Base-by-base conservation (phyloP, 2,113 vertebrate species). In the Rhabdomys dilectus region DNA sequence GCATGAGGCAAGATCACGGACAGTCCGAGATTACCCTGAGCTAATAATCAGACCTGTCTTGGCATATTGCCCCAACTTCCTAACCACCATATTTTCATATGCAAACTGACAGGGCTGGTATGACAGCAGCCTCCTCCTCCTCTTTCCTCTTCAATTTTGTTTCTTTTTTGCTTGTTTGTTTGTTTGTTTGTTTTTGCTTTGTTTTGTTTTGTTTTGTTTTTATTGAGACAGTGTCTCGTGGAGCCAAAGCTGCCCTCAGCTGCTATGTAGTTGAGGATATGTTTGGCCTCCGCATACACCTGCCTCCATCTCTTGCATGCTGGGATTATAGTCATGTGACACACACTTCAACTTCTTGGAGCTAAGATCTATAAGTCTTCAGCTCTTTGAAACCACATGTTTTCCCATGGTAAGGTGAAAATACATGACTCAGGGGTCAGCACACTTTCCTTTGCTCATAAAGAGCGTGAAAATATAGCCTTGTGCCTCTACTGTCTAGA, bases 341-440 rank as follows among this genome's bases (percentile, higher is more conserved):
- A 51, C 64, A 70, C 10, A 36, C 31, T n/a, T 45, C 91, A 82
- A 64, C 62, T 85, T 75, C 29, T 77, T 56, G 15, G 51, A 13
- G 16, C 64, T 51, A 64, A 88, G 17, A 12, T 36, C 36, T 93
- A 60, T 39, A 77, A 72, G 19, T 60, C 9, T 15, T 81, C 12
- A 48, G 31, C 89, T 82, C 62, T 91, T 92, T 62, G 5, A 53
- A 15, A 70, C 64, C 53, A 22, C 51, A 2, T 75, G 48, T 88
- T 88, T 93, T 84, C 45, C 80, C 78, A 78, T 22, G 51, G 51
- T 72, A 73, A 76, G 36, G 42, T 51, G 12, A 93, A 91, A 93
- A 72, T 4, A 58, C 34, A 13, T 1, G 36, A 78, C 13, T 88
- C 64, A 16, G 21, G 22, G 72, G 60, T 95, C 88, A 78, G 34